phyloP scores from a whole-genome alignment of 2,797 vertebrate genomes.

The Chloroceryle inda region DNA sequence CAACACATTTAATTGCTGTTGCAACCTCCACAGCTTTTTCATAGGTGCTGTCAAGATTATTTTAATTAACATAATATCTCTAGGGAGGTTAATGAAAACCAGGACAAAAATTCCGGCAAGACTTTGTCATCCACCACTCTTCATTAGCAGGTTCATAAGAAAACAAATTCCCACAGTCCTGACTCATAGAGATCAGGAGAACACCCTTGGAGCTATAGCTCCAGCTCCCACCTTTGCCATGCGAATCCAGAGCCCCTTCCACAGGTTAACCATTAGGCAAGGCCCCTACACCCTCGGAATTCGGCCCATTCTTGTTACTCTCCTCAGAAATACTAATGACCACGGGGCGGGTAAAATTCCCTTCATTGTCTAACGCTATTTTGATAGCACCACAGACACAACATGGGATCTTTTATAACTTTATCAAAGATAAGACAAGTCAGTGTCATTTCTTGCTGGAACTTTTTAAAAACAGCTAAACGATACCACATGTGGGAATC shows the following conservation, averaged over 20 bases:
- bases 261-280: background rate
- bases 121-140: background rate
- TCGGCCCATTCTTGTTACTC: background rate
- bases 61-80: constrained; percentile 54
- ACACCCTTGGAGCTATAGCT: rapidly evolving
- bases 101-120: background rate
- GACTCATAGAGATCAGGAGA: background rate
- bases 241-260: background rate
- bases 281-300: background rate
- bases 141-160: background rate
- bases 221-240: background rate
- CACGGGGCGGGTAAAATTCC: background rate
- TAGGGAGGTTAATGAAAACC: constrained; percentile 53
- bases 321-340: background rate
- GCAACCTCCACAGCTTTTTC: constrained; percentile 31
- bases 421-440: background rate
- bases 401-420: background rate
- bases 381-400: background rate
- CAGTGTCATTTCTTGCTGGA: background rate
- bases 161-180: background rate
- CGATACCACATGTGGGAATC: background rate
- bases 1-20: constrained; percentile 58
- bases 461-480: background rate
- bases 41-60: constrained; percentile 37
- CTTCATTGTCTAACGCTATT: background rate